Conservation (phyloP, 2,888 invertebrate species). For the Tryphoninae sp. region DNA sequence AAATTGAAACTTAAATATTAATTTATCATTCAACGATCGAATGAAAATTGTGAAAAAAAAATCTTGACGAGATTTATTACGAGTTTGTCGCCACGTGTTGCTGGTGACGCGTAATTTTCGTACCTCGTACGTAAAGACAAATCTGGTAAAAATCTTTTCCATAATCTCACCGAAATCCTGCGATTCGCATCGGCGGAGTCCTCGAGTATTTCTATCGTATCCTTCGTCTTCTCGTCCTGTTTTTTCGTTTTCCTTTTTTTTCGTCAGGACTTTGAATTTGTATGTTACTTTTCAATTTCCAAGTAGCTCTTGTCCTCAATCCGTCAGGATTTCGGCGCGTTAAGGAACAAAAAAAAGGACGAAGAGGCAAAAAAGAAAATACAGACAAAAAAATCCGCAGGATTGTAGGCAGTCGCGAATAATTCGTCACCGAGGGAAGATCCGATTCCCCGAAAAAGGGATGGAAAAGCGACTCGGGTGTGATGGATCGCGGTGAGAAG, state of each 20-base stretch:
- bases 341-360: neutral
- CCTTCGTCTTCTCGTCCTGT: neutral
- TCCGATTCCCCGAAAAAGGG: neutral
- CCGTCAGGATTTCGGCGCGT: neutral
- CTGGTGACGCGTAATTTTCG: neutral
- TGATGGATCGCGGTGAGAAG: constrained; percentile 38
- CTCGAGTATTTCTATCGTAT: neutral
- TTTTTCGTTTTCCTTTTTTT: neutral
- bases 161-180: constrained; percentile 8
- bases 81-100: neutral
- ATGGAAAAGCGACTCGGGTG: neutral
- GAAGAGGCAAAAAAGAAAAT: neutral
- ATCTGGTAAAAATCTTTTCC: constrained; percentile 2
- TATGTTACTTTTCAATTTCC: constrained; percentile 18
- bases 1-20: too few species aligned
- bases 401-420: constrained; percentile 25
- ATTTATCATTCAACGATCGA: too few species aligned
- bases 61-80: neutral
- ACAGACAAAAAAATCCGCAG: constrained; percentile 9
- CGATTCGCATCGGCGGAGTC: neutral
- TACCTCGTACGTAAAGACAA: neutral
- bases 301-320: neutral
- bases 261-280: constrained; percentile 4
- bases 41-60: neutral
- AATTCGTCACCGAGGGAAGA: constrained; percentile 39